Evolutionary conservation across 2,113 vertebrate genomes (phyloP), one percentile per base, ranked within the genome.

Genomic region (Nanger granti): DNA sequence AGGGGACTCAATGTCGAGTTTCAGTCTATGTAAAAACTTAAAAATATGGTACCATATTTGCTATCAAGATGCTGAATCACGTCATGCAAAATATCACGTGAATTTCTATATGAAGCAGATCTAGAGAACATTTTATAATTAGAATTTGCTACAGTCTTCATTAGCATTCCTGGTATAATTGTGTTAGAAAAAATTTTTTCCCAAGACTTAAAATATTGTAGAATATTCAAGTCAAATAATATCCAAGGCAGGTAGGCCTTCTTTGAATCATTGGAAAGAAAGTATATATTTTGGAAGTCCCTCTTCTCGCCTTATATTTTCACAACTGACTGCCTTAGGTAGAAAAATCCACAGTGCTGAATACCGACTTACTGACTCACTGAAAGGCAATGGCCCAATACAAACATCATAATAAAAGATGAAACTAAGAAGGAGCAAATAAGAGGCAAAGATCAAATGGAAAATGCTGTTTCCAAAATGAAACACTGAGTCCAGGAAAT

Each of bases 391-490:
- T 49, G 49, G 13, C 57, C 79, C 95, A 97, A 93, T n/a, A 85
- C 15, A 93, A 98, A 97, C 92, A 95, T 83, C 73, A 54, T 85
- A 87, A 83, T 91, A 93, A 93, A 89, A 95, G 94, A 90, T 82
- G 97, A 93, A 97, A 57, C 55, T 64, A 87, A 80, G 93, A 91
- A 82, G 83, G 87, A 73, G 49, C 49, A 95, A 97, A 66, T 55
- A 95, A 97, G 87, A 97, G 91, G 84, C 28, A 91, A 94, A 95
- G 14, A 80, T 87, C 91, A 85, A 84, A 84, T 94, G 92, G 92
- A 98, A 98, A 82, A 96, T 49, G 69, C 44, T 94, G 79, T 95
- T 96, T 94, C 79, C 95, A 95, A 95, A 95, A 95, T 92, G 92
- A 92, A 97, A 97, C 62, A 84, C 84, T 52, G 87, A 88, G 59